Evolutionary conservation across 1,140 invertebrate genomes (phyloP), one percentile per base, ranked within the genome.

Genomic region (Phocides pigmalion): DNA sequence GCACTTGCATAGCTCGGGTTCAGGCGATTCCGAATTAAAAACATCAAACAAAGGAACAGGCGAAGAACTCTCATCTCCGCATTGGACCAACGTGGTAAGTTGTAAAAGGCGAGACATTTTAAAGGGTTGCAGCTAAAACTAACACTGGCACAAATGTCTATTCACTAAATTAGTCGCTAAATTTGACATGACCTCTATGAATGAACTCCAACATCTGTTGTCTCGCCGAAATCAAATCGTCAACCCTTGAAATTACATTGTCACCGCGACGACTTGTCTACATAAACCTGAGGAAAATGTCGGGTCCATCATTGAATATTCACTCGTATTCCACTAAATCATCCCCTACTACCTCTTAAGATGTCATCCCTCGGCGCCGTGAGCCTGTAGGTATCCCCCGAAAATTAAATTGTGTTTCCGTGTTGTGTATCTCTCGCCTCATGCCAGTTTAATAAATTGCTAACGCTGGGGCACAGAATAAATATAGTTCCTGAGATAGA

Each of bases 281-380:
- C 12, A 58, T 46, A 32, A 44, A 59, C 42, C 41, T 47, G 12
- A 37, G 17, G 4, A 19, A 53, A 37, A 35, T 15, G 50, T 37
- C 8, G 25, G 17, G n/a, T 59, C 42, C 42, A 59, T 59, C 41
- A 47, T 46, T 47, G 28, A 59, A 59, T 59, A 59, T 59, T 59
- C 42, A 47, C 42, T 47, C 11, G 8, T 25, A 47, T 41, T 32
- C 41, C 42, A 47, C 56, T 59, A 59, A 59, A 59, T 35, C 56
- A 59, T 47, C 14, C 54, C 44, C 12, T 16, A 41, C 25, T 14
- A 46, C 42, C 56, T 58, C 54, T 46, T 46, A 46, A 19, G 41
- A 35, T 46, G 22, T 46, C 41, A 58, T 46, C 15, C 39, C 14
- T 32, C 11, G n/a, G 14, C 41, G 53, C 19, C 20, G 22, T 58